phyloP scores from a whole-genome alignment of 1,140 invertebrate species.

The Drosophila repleta region DNA sequence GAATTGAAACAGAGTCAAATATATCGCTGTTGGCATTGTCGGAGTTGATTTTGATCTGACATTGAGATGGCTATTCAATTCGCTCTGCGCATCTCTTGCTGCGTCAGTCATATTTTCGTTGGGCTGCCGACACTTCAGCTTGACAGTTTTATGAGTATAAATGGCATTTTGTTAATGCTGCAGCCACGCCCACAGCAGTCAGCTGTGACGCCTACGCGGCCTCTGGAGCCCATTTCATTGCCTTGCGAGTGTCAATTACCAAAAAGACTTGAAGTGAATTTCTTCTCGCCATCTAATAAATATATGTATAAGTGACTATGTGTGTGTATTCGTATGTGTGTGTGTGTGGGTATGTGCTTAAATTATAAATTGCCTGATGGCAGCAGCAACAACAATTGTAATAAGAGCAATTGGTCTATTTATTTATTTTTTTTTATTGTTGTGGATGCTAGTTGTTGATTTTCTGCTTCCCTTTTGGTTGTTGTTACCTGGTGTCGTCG shows the following conservation, averaged over 20 bases:
- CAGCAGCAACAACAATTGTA: slow-evolving; percentile 25
- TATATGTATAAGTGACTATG: neutral
- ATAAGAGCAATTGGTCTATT: slow-evolving; percentile 71
- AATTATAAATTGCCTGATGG: slow-evolving; percentile 73
- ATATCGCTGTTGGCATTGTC: slow-evolving; percentile 3
- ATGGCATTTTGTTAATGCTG: slow-evolving; percentile 69
- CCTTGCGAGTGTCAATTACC: slow-evolving; percentile 78
- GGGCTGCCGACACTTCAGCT: slow-evolving; percentile 60
- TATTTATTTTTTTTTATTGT: slow-evolving; percentile 51
- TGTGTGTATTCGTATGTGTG: slow-evolving; percentile 3
- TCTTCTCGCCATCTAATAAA: slow-evolving; percentile 40
- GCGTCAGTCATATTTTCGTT: neutral
- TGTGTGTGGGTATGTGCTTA: slow-evolving; percentile 43
- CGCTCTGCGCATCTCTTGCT: neutral
- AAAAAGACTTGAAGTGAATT: slow-evolving; percentile 38
- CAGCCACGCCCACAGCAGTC: slow-evolving; percentile 47
- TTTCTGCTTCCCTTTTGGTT: slow-evolving; percentile 69
- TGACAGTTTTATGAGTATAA: slow-evolving; percentile 77
- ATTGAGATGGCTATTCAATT: slow-evolving; percentile 40
- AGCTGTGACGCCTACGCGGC: slow-evolving; percentile 24
- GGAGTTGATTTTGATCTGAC: slow-evolving; percentile 35
- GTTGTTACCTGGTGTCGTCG: slow-evolving; percentile 23
- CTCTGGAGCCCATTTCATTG: slow-evolving; percentile 49
- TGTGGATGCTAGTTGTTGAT: slow-evolving; percentile 60
- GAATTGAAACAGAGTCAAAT: neutral